phyloP scores from a whole-genome alignment of 2,888 invertebrate genomes.

The Drosophila fungiperda region DNA sequence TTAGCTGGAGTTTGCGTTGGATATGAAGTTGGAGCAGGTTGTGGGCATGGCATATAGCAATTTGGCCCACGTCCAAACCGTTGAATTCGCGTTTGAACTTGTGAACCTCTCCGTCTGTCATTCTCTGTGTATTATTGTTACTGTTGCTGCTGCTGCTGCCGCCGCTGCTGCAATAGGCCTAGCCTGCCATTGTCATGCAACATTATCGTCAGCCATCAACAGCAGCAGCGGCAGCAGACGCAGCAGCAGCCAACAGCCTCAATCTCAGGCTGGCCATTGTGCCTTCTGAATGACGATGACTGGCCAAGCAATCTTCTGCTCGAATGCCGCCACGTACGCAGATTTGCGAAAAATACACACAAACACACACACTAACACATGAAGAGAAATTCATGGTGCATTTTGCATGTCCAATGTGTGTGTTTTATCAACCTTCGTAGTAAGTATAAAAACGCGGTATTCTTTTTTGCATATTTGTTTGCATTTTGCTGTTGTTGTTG shows the following conservation, averaged over 20 bases:
- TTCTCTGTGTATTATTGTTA: constrained; percentile 45
- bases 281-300: constrained; percentile 49
- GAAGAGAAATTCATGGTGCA: constrained; percentile 27
- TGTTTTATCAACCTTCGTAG: constrained; percentile 56
- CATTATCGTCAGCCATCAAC: constrained; percentile 56
- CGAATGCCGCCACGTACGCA: constrained; percentile 52
- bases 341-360: constrained; percentile 31
- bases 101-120: constrained; percentile 63
- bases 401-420: constrained; percentile 32
- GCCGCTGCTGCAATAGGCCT: constrained; percentile 28
- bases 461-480: constrained; percentile 26
- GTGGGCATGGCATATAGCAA: constrained; percentile 49
- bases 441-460: constrained; percentile 26
- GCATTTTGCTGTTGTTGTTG: constrained; percentile 25
- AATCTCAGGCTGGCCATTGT: constrained; percentile 51
- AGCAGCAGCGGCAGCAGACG: constrained; percentile 21
- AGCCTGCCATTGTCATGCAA: constrained; percentile 56
- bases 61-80: constrained; percentile 37
- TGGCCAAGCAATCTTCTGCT: constrained; percentile 47
- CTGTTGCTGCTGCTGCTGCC: constrained; percentile 11
- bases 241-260: constrained; percentile 21
- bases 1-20: neutral
- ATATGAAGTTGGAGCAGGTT: constrained; percentile 22
- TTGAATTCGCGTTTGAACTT: constrained; percentile 64
- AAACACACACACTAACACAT: neutral